Evolutionary conservation across 2,888 invertebrate genomes (phyloP).

Genomic region (Tillus elongatus): DNA sequence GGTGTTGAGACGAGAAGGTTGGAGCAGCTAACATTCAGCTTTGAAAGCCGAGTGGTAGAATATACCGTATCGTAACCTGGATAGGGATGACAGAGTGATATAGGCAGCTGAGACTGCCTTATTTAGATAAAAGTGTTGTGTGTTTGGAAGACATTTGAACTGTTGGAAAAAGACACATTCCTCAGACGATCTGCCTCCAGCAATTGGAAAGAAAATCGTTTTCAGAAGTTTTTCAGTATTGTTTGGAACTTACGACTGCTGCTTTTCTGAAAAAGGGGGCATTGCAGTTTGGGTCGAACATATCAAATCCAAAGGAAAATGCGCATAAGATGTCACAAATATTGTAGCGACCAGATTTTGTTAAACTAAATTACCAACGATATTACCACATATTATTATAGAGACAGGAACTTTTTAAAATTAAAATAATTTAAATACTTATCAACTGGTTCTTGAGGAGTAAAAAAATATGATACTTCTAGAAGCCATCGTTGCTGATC

Average conservation of each 20-base stretch:
- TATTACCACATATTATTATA: too few relatives aligned
- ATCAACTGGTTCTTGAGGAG: too few relatives aligned
- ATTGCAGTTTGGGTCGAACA: conserved; percentile 93
- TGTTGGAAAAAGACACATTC: conserved; percentile 53
- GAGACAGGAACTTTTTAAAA: too few relatives aligned
- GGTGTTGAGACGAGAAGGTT: conserved; percentile 51
- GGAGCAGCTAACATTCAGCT: conserved; percentile 48
- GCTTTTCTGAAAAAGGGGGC: conserved; percentile 80
- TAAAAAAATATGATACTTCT: too few relatives aligned
- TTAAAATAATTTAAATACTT: too few relatives aligned
- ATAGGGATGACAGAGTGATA: conserved; percentile 88
- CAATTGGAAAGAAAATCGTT: conserved; percentile 88
- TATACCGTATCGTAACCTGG: conserved; percentile 84
- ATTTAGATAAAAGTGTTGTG: conserved; percentile 63
- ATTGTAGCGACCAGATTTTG: conserved; percentile 12
- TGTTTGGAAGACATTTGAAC: conserved; percentile 53
- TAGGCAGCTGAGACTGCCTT: conserved; percentile 73
- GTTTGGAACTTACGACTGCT: conserved; percentile 55
- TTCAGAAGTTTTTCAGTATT: conserved; percentile 63
- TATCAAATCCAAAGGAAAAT: conserved; percentile 85
- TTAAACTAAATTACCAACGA: background rate
- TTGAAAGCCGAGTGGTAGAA: conserved; percentile 67
- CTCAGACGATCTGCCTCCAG: conserved; percentile 51
- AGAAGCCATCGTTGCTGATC: too few relatives aligned
- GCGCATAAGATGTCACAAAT: conserved; percentile 62